Evolutionary conservation across 2,113 vertebrate genomes (phyloP).

Genomic region (Sapayoa aenigma): DNA sequence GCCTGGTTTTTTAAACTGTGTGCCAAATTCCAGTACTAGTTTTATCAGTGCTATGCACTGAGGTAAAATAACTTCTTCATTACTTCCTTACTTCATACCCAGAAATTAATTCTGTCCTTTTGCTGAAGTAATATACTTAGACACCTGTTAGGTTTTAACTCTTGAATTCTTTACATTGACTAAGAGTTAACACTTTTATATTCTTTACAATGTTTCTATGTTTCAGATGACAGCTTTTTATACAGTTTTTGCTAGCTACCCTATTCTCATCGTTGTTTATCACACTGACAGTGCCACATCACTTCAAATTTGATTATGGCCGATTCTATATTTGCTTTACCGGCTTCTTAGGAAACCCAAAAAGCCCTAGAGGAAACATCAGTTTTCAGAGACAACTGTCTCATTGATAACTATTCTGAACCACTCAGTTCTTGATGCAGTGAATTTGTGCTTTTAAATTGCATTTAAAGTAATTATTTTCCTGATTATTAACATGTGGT

Average conservation of each 20-base stretch:
- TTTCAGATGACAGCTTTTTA: not conserved
- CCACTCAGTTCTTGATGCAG: fast-evolving
- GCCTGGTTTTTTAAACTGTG: not conserved
- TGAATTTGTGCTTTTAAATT: not conserved
- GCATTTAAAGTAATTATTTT: not conserved
- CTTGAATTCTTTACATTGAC: not conserved
- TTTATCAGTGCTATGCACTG: not conserved
- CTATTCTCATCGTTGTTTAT: not conserved
- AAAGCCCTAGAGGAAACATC: not conserved
- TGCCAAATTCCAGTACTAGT: not conserved
- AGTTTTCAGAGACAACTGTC: not conserved
- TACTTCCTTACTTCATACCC: not conserved
- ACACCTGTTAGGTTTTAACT: not conserved
- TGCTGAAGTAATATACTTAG: not conserved
- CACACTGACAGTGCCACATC: not conserved
- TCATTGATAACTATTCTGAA: not conserved
- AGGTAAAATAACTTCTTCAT: not conserved
- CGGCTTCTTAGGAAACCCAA: not conserved
- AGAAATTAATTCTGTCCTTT: not conserved
- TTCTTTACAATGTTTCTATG: not conserved
- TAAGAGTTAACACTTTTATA: not conserved
- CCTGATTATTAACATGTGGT: not conserved
- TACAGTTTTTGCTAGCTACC: not conserved
- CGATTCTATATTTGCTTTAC: not conserved
- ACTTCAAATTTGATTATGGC: not conserved